Evolutionary conservation across 35 echinoderm and acorn worm species (phyloP), one percentile per base, ranked within the genome.

Genomic region (Amphiura filiformis): DNA sequence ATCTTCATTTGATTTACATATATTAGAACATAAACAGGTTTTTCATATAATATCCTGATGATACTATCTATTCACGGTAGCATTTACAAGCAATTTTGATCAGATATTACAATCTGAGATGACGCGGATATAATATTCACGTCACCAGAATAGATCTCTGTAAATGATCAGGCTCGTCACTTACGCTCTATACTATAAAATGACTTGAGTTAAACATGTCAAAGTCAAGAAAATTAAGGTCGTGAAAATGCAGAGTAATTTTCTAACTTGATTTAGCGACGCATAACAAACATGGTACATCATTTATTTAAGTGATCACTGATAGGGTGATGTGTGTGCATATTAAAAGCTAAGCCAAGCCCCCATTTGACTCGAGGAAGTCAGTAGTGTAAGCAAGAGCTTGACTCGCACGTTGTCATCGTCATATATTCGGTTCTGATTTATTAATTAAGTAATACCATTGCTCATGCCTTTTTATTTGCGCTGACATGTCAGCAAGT

Each of bases 371-470:
- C 22, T 31, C 9, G 31, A 83, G 81, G 23, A 39, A 83, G 40
- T 14, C 41, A 56, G 52, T 82, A 32, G 17, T 32, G 52, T 83
- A 30, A 37, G 26, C 13, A 30, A 61, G 23, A 35, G 56, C 44
- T 56, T 75, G 36, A 31, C 17, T 40, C 37, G 35, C 26, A 44
- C 13, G 38, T 28, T 20, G 41, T 56, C 81, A 41, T 47, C 64
- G 56, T 65, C 83, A 83, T 52, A 47, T 47, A 83, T 83, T 83
- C 49, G 26, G 83, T 65, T 85, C 83, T 70, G 83, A 85, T 85
- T 85, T 65, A 85, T 85, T 85, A 85, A 85, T 85, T 85, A 85
- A 61, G 83, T 70, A 85, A 85, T 70, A 36, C 56, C 83, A 35
- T 85, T 65, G 83, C 49, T 56, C 37, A 34, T 70, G 83, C 49